Percentiles rank a stretch among this genome's conserved stretches.
These are phyloP conservation scores for Lithophane leautieri DNA, from an alignment of 2,888 invertebrate genomes.

Conservation along the genomic window DNA sequence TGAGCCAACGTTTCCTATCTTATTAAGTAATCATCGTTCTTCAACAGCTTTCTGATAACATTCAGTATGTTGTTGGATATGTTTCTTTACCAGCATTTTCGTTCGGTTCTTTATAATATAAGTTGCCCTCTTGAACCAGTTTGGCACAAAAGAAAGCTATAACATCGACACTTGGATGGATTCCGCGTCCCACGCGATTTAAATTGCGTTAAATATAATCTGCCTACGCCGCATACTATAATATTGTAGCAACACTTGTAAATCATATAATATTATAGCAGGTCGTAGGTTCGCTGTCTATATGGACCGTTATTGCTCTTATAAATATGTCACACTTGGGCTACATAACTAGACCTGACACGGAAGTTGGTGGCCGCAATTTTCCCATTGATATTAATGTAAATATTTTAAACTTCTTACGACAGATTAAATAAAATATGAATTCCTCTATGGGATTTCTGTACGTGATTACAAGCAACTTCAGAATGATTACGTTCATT, in stretches of 20 bases:
- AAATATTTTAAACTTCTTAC: background rate
- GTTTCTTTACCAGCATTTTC: conserved; percentile 24
- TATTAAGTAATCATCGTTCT: conserved; percentile 42
- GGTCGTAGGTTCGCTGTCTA: conserved; percentile 20
- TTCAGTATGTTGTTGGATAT: conserved; percentile 10
- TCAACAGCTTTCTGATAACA: conserved; percentile 36
- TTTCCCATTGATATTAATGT: conserved; percentile 3
- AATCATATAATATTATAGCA: conserved; percentile 37
- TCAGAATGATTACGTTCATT: background rate
- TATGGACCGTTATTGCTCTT: conserved; percentile 17
- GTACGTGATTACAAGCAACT: background rate
- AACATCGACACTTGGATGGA: conserved; percentile 53
- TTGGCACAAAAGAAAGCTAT: conserved; percentile 63
- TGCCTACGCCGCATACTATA: conserved; percentile 54
- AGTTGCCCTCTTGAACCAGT: conserved; percentile 50
- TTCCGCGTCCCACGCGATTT: conserved; percentile 68
- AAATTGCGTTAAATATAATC: conserved; percentile 52
- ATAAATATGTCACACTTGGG: conserved; percentile 27
- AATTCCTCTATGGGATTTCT: background rate
- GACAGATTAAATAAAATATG: background rate
- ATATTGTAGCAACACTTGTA: conserved; percentile 41
- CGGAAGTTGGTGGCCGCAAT: background rate
- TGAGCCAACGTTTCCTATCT: conserved; percentile 55
- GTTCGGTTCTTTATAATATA: conserved; percentile 33
- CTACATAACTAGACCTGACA: conserved; percentile 13